These are phyloP conservation scores for Formica aserva DNA, from an alignment of 2,888 invertebrate genomes.

Conservation along the genomic window DNA sequence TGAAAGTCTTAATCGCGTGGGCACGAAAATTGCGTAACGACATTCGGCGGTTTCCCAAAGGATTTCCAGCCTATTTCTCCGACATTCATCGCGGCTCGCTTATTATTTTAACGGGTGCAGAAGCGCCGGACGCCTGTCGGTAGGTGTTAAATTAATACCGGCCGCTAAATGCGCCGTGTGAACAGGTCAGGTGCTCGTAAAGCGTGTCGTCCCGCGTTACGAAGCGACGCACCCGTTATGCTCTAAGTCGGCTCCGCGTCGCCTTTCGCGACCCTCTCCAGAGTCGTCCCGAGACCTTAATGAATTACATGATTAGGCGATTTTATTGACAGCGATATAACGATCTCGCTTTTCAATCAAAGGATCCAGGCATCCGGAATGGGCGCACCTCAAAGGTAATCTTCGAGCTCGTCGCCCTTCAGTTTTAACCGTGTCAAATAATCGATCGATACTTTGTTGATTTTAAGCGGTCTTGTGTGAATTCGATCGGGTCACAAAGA, in stretches of 20 bases:
- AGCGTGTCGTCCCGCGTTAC: constrained; percentile 71
- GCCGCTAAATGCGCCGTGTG: constrained; percentile 81
- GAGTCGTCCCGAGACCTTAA: constrained; percentile 67
- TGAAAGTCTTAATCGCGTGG: constrained; percentile 35
- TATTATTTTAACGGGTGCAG: constrained; percentile 73
- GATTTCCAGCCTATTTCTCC: constrained; percentile 52
- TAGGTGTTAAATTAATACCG: constrained; percentile 77
- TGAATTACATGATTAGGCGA: constrained; percentile 80
- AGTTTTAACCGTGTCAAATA: neutral
- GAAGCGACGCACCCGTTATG: constrained; percentile 48
- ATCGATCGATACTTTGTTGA: constrained; percentile 10
- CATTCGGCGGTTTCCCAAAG: constrained; percentile 57
- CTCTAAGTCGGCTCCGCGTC: constrained; percentile 36
- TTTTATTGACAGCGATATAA: constrained; percentile 64
- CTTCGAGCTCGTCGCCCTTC: neutral
- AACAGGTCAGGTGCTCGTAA: constrained; percentile 82
- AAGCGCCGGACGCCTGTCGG: constrained; percentile 60
- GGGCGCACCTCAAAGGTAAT: constrained; percentile 3
- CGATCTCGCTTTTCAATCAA: constrained; percentile 6
- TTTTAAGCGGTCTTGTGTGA: neutral
- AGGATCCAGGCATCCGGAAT: neutral
- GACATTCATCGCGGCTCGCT: constrained; percentile 55
- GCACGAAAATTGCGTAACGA: constrained; percentile 49
- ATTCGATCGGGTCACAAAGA: constrained; percentile 17
- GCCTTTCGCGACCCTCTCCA: constrained; percentile 54